Evolutionary conservation across 1,140 invertebrate species (phyloP), one percentile per base, ranked within the genome.

Genomic region (Spodoptera litura): DNA sequence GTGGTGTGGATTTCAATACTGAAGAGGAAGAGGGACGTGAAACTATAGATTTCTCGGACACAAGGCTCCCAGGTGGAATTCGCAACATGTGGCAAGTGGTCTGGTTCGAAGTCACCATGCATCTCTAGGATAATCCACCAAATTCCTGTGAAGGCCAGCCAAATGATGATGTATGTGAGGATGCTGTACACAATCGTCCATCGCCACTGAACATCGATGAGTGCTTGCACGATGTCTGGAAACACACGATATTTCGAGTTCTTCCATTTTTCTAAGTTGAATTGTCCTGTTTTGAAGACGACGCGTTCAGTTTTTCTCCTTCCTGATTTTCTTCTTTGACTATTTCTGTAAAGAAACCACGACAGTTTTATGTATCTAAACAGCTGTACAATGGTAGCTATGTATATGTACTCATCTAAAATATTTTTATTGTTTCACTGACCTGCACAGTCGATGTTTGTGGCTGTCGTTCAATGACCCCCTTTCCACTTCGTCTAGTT

Each of bases 151-250:
- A 97, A 97, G 0, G 95, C 49, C 4, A 96, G 88, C 97, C 97
- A 97, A 25, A 95, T 95, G 11, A 95, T 62, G 12, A 97, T 88
- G 87, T 97, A 97, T n/a, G 96, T 95, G 79, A 96, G 89, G 12
- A 96, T 95, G 85, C 97, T 96, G 51, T 96, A 94, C 3, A 97
- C 79, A 6, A 97, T 83, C n/a, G 96, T 96, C 95, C 96, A 97
- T 9, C 96, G 92, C 97, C 97, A 97, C 85, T 96, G 94, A 38
- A 92, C 89, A 70, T 95, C 95, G 4, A 95, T 88, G 15, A 96
- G 90, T 5, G 91, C 93, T 3, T 92, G 94, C 74, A 95, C 93
- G 25, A 95, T 87, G 75, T 95, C 96, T 3, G 95, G 95, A 58
- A 97, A 86, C 85, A 96, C 96, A 8, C 94, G 91, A 76, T 95